Evolutionary conservation across 2,888 invertebrate genomes (phyloP).

Genomic region (Ligdia adustata): DNA sequence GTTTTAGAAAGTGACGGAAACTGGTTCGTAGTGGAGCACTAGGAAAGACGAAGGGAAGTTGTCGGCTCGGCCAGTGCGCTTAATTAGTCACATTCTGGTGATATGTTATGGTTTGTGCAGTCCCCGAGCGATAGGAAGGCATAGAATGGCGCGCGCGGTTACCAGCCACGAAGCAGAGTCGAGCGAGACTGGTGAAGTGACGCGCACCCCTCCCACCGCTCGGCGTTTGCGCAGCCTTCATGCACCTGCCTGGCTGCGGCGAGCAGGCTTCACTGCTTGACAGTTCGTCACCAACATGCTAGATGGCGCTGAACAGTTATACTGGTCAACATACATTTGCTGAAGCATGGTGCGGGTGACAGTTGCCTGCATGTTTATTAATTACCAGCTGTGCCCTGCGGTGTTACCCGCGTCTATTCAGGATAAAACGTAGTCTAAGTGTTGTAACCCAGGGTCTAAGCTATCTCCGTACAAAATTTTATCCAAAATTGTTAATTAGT

Average conservation of each 20-base stretch:
- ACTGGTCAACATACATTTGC: no score
- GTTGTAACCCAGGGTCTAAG: no score
- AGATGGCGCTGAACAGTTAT: constrained; percentile 16
- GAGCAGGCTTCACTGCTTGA: constrained; percentile 1
- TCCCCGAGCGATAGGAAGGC: constrained; percentile 58
- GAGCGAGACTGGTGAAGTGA: constrained; percentile 55
- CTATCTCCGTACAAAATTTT: no score
- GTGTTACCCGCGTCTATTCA: no score
- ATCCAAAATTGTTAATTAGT: no score
- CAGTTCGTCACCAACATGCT: not conserved
- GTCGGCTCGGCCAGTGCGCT: constrained; percentile 63
- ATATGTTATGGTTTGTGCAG: constrained; percentile 66
- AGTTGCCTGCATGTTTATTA: no score
- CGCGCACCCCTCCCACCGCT: not conserved
- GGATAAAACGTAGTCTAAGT: no score
- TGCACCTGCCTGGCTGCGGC: not conserved
- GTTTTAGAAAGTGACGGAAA: constrained; percentile 79
- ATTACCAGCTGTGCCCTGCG: no score
- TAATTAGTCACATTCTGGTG: constrained; percentile 78
- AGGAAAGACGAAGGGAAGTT: constrained; percentile 68
- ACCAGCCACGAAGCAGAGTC: constrained; percentile 61
- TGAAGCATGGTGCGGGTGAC: no score
- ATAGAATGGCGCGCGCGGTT: constrained; percentile 58
- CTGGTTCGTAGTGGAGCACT: constrained; percentile 62
- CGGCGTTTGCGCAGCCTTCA: constrained; percentile 3